Evolutionary conservation across 2,888 invertebrate species (phyloP), one percentile per base, ranked within the genome.

Genomic region (Scaptomyza tumidula): DNA sequence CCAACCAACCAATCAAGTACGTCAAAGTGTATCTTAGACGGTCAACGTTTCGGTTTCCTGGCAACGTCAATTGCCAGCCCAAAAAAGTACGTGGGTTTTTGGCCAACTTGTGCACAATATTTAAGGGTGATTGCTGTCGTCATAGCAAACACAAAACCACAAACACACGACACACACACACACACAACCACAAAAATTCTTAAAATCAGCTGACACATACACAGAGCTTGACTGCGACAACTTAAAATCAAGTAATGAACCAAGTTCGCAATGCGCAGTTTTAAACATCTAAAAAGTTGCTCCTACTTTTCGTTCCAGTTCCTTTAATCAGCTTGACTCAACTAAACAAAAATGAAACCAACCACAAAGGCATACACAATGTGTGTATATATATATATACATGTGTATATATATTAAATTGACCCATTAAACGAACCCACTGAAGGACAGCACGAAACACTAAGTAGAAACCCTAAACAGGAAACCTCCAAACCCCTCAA

Each of bases 61-160:
- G 78, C 77, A 73, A 73, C 77, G 31, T 11, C 63, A 63, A 70
- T 45, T 46, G 58, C 46, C 55, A 70, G 57, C 53, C 5, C 44
- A 44, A 49, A 48, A 44, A 49, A 48, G 10, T 41, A 53, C 27
- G 49, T 55, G 41, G 53, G 56, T 39, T 65, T 41, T 65, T 55
- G 53, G 45, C 53, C 66, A 66, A 57, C 10, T 57, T 57, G 37
- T 57, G 53, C 37, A 27, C 55, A 56, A 65, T 66, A 31, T 37
- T 56, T 41, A 16, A 14, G 71, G 71, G 61, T 52, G 29, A 27
- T n/a, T 29, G 35, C 35, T 39, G 71, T 71, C 39, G 71, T 50
- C 71, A 75, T 70, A 43, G 52, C 19, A 11, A 39, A 39, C 39
- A 41, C 41, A 41, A 41, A 16, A 41, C 39, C 39, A 14, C 39